Conservation (phyloP, 2,888 invertebrate species). For the Cynaeus angustus region DNA sequence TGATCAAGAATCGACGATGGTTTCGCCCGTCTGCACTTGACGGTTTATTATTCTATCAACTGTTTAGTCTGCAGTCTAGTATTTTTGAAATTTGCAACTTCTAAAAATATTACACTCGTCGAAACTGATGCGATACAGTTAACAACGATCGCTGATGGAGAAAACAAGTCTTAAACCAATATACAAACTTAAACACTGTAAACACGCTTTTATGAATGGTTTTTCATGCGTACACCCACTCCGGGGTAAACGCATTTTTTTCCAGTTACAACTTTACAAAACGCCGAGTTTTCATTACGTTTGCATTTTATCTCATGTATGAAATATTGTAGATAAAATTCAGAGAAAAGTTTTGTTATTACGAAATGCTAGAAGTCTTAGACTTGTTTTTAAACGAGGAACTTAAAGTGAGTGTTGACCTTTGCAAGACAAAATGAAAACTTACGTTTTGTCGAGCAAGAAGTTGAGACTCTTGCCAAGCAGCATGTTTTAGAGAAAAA, state of each 20-base stretch:
- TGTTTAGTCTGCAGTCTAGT: conserved; percentile 60
- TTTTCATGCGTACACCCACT: conserved; percentile 23
- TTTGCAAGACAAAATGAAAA: too few relatives aligned
- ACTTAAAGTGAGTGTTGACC: too few relatives aligned
- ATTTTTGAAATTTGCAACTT: conserved; percentile 56
- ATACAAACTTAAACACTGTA: conserved; percentile 39
- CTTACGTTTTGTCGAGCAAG: too few relatives aligned
- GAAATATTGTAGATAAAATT: neutral
- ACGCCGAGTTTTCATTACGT: neutral
- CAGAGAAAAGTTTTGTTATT: neutral
- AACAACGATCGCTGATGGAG: conserved; percentile 40
- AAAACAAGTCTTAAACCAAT: conserved; percentile 41
- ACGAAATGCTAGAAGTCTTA: neutral
- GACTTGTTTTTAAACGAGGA: too few relatives aligned
- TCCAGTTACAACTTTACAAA: neutral
- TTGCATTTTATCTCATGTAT: neutral
- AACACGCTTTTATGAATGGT: conserved; percentile 49
- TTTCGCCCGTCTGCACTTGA: conserved; percentile 29
- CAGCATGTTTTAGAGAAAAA: too few relatives aligned
- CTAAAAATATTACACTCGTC: conserved; percentile 55
- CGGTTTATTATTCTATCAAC: conserved; percentile 58
- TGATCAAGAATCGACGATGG: conserved; percentile 34
- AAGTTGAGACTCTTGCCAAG: too few relatives aligned
- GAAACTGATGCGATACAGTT: conserved; percentile 48
- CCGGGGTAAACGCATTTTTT: conserved; percentile 9